Conservation (phyloP, 2,888 invertebrate genomes). For the Ophonus ardosiacus region DNA sequence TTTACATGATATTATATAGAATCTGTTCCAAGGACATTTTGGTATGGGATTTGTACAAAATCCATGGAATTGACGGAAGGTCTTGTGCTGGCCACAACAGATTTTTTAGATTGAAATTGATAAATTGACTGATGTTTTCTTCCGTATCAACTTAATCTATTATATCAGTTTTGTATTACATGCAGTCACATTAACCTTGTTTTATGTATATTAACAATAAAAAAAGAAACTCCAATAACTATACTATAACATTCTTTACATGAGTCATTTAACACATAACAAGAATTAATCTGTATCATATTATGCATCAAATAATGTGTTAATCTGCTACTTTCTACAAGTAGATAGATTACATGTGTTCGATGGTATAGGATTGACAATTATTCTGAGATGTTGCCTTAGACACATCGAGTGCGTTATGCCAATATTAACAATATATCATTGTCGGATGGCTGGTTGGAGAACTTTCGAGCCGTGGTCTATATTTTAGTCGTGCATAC, state of each 20-base stretch:
- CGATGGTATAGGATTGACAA: constrained; percentile 1
- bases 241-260: constrained; percentile 21
- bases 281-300: constrained; percentile 63
- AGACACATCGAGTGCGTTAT: constrained; percentile 30
- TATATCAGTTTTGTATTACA: not conserved
- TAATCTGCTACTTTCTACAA: constrained; percentile 27
- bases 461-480: constrained; percentile 50
- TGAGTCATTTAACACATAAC: constrained; percentile 37
- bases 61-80: too few species aligned
- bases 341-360: constrained; percentile 13
- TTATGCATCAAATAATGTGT: constrained; percentile 15
- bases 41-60: too few species aligned
- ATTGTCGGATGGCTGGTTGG: constrained; percentile 38
- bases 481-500: constrained; percentile 47
- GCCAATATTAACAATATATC: constrained; percentile 51
- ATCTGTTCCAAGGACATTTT: too few species aligned
- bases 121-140: not conserved
- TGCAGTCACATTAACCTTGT: not conserved
- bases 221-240: constrained; percentile 25
- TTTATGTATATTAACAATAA: not conserved
- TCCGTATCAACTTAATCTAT: too few species aligned
- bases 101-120: too few species aligned
- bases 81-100: too few species aligned
- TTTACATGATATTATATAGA: too few species aligned
- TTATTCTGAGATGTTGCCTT: not conserved